These are phyloP conservation scores for Pocota personata DNA, from an alignment of 2,888 invertebrate genomes.

Conservation along the genomic window DNA sequence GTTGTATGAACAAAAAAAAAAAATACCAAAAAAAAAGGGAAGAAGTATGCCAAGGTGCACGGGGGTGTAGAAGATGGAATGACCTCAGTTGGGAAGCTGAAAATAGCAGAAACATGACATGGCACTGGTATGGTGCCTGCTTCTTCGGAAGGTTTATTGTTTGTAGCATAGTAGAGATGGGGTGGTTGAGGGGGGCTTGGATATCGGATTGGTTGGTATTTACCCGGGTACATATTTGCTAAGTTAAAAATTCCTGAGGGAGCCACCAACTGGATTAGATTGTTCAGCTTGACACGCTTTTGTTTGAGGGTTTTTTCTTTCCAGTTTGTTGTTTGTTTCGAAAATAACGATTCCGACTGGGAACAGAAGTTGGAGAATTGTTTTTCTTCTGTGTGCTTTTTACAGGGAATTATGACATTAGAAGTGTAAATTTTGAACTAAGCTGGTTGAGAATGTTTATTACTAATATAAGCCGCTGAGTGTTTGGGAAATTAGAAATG, in stretches of 20 bases:
- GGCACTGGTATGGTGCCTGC: slow-evolving; percentile 15
- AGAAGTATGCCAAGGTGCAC: neutral
- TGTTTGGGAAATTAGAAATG: too few relatives aligned
- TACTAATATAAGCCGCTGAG: too few relatives aligned
- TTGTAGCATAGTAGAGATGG: neutral
- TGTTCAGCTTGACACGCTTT: slow-evolving; percentile 47
- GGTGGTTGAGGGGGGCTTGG: neutral
- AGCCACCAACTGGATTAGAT: slow-evolving; percentile 57
- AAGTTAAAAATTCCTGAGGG: slow-evolving; percentile 66
- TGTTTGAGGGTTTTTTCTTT: slow-evolving; percentile 7
- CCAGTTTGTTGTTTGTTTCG: neutral
- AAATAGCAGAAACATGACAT: slow-evolving; percentile 69
- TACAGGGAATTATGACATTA: slow-evolving; percentile 19
- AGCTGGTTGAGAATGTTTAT: neutral
- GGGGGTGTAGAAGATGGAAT: slow-evolving; percentile 46
- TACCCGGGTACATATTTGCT: slow-evolving; percentile 65
- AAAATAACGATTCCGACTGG: neutral
- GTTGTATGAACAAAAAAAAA: slow-evolving; percentile 2
- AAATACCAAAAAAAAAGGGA: neutral
- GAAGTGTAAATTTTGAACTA: slow-evolving; percentile 9
- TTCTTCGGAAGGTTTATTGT: slow-evolving; percentile 27
- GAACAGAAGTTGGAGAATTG: neutral
- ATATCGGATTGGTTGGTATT: slow-evolving; percentile 42
- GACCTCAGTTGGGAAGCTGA: slow-evolving; percentile 70
- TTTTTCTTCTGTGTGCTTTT: neutral